Conservation (phyloP, 1,140 invertebrate genomes). For the Aphidius ervi region DNA sequence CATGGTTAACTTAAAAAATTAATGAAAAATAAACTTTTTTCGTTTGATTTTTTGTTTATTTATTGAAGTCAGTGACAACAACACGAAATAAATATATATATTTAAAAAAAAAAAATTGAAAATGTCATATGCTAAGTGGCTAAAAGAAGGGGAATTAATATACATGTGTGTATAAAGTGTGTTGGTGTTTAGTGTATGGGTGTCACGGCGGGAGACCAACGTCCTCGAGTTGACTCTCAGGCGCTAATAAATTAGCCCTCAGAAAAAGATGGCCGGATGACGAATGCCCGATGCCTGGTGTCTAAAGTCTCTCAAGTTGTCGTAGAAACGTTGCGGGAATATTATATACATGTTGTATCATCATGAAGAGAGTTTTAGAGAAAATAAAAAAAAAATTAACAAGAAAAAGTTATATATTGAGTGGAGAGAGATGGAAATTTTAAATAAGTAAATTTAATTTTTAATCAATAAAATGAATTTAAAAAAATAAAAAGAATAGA, state of each 20-base stretch:
- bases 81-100: too few relatives aligned
- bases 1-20: too few relatives aligned
- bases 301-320: conserved; percentile 17
- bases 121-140: conserved; percentile 1
- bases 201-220: conserved; percentile 22
- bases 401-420: background rate
- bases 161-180: conserved; percentile 1
- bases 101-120: too few relatives aligned
- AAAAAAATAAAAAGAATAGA: too few relatives aligned
- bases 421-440: background rate
- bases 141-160: background rate
- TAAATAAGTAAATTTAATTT: background rate
- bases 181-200: background rate
- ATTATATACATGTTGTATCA: background rate
- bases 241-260: conserved; percentile 48
- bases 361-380: conserved; percentile 24
- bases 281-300: conserved; percentile 47
- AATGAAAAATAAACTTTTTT: too few relatives aligned
- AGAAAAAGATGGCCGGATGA: conserved; percentile 48
- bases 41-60: too few relatives aligned
- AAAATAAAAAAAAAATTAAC: conserved; percentile 1
- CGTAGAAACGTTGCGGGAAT: conserved; percentile 29
- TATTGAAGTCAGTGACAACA: too few relatives aligned
- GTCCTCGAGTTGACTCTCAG: conserved; percentile 22
- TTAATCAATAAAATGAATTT: too few relatives aligned